phyloP scores from a whole-genome alignment of 2,888 invertebrate species.

The Galeruca laticollis region DNA sequence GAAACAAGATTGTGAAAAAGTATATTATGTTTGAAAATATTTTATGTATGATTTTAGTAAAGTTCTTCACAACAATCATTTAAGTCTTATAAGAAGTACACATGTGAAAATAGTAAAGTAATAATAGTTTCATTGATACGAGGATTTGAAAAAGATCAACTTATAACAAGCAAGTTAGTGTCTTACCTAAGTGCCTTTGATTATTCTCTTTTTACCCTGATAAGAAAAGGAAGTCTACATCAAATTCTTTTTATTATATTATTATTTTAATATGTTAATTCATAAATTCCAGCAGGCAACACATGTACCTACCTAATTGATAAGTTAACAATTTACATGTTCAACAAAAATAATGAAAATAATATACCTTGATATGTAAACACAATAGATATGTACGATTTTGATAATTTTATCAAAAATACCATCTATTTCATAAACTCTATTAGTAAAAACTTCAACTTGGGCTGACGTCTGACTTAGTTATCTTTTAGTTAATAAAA shows the following conservation, averaged over 20 bases:
- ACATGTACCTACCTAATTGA: neutral
- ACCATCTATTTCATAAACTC: neutral
- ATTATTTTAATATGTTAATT: neutral
- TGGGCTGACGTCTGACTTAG: too few species aligned
- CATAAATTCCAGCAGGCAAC: neutral
- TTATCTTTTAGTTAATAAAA: too few species aligned
- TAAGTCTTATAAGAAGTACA: too few species aligned
- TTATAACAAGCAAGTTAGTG: neutral
- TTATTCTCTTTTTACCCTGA: neutral
- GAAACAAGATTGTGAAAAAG: too few species aligned
- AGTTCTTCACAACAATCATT: too few species aligned
- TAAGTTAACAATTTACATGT: neutral
- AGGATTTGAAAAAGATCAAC: neutral
- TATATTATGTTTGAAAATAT: too few species aligned
- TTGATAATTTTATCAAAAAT: neutral
- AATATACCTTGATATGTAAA: neutral
- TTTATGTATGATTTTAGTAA: too few species aligned
- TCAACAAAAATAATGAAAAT: neutral
- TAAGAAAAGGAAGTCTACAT: neutral
- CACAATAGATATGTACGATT: neutral
- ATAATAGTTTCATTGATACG: too few species aligned
- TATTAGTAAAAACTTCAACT: neutral
- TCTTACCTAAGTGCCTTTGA: neutral
- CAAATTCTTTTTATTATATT: neutral
- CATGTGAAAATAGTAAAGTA: too few species aligned